Conservation (phyloP, 2,113 vertebrate species). For the Equus quagga region DNA sequence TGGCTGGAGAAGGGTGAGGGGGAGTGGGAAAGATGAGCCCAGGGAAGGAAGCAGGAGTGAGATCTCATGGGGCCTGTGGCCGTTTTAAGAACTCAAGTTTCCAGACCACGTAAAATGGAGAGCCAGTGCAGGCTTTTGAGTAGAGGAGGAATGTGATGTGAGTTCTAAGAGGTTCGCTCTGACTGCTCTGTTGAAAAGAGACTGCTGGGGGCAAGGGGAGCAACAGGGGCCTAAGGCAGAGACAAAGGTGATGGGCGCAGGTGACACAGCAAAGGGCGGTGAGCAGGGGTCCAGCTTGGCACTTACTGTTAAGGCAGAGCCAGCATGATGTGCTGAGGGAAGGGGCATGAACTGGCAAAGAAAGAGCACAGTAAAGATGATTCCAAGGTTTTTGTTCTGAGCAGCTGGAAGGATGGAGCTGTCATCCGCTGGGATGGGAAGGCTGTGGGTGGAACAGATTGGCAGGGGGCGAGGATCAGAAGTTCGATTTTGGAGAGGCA, state of each 20-base stretch:
- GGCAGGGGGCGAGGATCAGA: background rate
- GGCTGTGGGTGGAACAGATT: background rate
- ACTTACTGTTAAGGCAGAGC: background rate
- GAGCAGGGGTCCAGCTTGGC: background rate
- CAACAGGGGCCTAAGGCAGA: background rate
- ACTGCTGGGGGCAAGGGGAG: background rate
- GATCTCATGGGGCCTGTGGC: accelerated
- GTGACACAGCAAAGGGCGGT: accelerated
- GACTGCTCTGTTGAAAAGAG: background rate
- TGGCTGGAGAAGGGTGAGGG: background rate
- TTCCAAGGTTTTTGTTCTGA: background rate
- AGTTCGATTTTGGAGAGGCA: background rate
- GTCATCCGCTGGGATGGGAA: background rate
- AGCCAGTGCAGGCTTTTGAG: background rate
- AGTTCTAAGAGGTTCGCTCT: background rate
- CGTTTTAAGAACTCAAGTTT: background rate
- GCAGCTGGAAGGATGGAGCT: background rate
- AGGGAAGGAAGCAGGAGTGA: background rate
- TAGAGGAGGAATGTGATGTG: background rate
- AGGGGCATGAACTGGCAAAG: background rate
- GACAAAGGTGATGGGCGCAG: too few species aligned
- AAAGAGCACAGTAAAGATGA: too few species aligned
- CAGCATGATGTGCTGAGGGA: background rate
- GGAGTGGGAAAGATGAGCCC: background rate
- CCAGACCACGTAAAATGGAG: background rate